Percentiles rank a stretch among this genome's conserved stretches.
These are phyloP conservation scores for Samia ricini DNA, from an alignment of 1,140 invertebrate species.

Conservation along the genomic window DNA sequence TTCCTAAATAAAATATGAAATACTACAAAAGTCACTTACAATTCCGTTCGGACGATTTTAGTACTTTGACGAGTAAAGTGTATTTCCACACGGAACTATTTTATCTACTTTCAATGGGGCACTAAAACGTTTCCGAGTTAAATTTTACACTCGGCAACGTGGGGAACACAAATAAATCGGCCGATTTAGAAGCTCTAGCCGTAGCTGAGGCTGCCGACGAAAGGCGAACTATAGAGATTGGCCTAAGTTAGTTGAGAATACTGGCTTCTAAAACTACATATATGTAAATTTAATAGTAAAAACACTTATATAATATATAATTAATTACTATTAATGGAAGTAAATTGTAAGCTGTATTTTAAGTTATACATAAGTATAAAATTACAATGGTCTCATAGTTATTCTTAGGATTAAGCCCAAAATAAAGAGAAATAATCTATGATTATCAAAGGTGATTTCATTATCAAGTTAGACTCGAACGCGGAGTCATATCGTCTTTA, in stretches of 20 bases:
- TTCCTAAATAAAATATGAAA: neutral
- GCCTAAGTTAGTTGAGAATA: neutral
- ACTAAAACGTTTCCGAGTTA: slow-evolving; percentile 24
- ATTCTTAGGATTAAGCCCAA: no score
- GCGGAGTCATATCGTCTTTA: no score
- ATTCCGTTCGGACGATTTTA: neutral
- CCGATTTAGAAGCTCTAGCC: slow-evolving; percentile 26
- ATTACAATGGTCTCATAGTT: no score
- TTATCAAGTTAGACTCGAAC: no score
- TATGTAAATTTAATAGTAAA: no score
- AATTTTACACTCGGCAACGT: slow-evolving; percentile 27
- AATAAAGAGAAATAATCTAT: no score
- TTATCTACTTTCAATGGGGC: slow-evolving; percentile 20
- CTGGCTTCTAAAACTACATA: no score
- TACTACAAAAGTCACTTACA: neutral
- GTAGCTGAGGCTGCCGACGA: slow-evolving; percentile 14
- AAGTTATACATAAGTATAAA: no score
- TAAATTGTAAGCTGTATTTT: no score
- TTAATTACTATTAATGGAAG: no score
- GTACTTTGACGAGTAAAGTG: neutral
- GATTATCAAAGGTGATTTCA: no score
- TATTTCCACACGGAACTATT: slow-evolving; percentile 18
- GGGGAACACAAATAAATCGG: slow-evolving; percentile 26
- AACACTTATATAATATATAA: no score
- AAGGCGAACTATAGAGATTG: slow-evolving; percentile 14